A percentile compares a stretch with the other conserved stretches of the same genome.
These are phyloP conservation scores for Panopea generosa DNA, from an alignment of 2,888 invertebrate genomes.

Conservation along the genomic window DNA sequence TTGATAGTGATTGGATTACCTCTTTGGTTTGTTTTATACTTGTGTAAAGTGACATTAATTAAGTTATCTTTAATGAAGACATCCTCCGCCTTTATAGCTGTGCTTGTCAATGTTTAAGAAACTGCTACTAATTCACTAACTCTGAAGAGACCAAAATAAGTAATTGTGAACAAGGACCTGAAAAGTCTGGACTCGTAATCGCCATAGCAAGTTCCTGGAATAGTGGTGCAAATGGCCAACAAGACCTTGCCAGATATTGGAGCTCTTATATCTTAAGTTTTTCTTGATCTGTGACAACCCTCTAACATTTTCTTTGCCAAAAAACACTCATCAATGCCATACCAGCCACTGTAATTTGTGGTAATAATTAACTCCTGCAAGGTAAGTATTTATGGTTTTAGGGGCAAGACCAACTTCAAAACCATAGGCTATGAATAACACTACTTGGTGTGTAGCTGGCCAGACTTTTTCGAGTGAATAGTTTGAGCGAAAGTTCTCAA, in stretches of 20 bases:
- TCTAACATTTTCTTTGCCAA: not conserved
- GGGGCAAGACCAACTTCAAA: slow-evolving; percentile 6
- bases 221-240: not conserved
- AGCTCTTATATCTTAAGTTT: not conserved
- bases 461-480: not conserved
- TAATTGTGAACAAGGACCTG: not conserved
- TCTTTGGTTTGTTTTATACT: not conserved
- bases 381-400: not conserved
- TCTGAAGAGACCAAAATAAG: slow-evolving; percentile 4
- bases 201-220: slow-evolving; percentile 9
- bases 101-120: too few relatives aligned
- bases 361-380: slow-evolving; percentile 8
- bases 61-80: too few relatives aligned
- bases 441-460: not conserved
- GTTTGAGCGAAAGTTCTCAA: not conserved
- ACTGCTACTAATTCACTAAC: not conserved
- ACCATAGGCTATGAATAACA: slow-evolving; percentile 2
- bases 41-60: not conserved
- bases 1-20: not conserved
- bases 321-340: not conserved
- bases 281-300: not conserved
- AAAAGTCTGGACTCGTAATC: not conserved
- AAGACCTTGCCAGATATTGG: not conserved
- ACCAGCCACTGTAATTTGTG: slow-evolving; percentile 7
- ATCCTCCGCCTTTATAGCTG: too few relatives aligned